Conservation (phyloP, 2,888 invertebrate species). For the Limnephilus rhombicus region DNA sequence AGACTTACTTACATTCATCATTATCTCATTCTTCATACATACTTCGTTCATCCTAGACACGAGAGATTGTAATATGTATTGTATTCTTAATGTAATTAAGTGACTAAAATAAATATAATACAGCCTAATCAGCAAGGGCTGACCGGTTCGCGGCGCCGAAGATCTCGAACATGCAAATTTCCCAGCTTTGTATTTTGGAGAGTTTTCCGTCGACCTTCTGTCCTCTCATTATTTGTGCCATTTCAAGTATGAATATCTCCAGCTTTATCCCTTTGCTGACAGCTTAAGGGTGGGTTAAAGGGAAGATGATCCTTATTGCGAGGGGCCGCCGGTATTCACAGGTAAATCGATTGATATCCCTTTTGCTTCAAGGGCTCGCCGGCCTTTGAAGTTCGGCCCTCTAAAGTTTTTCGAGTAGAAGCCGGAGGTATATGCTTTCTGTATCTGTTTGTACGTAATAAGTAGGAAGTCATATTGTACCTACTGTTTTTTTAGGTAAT, state of each 20-base stretch:
- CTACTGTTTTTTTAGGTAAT: too few relatives aligned
- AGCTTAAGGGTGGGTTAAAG: conserved; percentile 30
- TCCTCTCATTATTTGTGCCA: conserved; percentile 66
- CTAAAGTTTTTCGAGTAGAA: conserved; percentile 42
- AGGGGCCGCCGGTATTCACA: conserved; percentile 43
- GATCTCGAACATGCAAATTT: conserved; percentile 20
- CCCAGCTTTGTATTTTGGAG: conserved; percentile 27
- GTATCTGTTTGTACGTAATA: too few relatives aligned
- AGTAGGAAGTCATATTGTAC: too few relatives aligned
- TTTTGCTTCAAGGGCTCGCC: conserved; percentile 35
- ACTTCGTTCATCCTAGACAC: too few relatives aligned
- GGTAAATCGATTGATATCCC: conserved; percentile 45
- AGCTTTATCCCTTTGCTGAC: conserved; percentile 55
- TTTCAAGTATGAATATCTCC: conserved; percentile 65
- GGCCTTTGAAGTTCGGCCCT: conserved; percentile 39
- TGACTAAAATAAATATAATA: not conserved
- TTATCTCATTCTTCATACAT: too few relatives aligned
- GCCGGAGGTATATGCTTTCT: not conserved
- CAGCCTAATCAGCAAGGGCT: not conserved
- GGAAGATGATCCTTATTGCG: conserved; percentile 46
- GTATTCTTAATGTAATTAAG: too few relatives aligned
- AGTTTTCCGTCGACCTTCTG: conserved; percentile 5
- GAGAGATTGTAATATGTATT: too few relatives aligned
- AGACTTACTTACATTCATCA: too few relatives aligned
- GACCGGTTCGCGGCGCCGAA: not conserved